A percentile compares a stretch with the other conserved stretches of the same genome.
These are phyloP conservation scores for Cristatella mucedo DNA, from an alignment of 2,888 invertebrate species.

Conservation along the genomic window DNA sequence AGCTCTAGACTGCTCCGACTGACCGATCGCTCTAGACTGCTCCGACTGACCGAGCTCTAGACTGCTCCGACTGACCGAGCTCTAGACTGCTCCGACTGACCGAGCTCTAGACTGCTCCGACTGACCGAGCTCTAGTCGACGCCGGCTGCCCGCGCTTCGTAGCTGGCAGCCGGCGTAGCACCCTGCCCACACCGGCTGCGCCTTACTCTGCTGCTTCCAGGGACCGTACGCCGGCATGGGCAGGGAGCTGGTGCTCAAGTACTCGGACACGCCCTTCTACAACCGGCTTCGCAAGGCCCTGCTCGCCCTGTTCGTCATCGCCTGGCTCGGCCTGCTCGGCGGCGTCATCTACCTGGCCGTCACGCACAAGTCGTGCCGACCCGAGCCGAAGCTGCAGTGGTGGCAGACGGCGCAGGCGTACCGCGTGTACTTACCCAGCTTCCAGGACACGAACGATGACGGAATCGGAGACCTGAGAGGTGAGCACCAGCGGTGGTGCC, in stretches of 20 bases:
- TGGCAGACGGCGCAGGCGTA: conserved; percentile 66
- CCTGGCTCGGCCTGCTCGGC: conserved; percentile 29
- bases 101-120: too few relatives aligned
- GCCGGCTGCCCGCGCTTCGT: too few relatives aligned
- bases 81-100: too few relatives aligned
- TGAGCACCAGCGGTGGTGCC: conserved; percentile 39
- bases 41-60: too few relatives aligned
- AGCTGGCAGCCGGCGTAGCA: too few relatives aligned
- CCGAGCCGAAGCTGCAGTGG: conserved; percentile 44
- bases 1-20: too few relatives aligned
- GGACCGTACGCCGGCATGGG: conserved; percentile 26
- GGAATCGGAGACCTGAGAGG: conserved; percentile 33
- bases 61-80: too few relatives aligned
- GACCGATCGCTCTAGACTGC: too few relatives aligned
- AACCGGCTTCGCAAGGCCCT: conserved; percentile 23
- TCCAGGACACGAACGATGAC: conserved; percentile 30
- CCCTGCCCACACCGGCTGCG: too few relatives aligned
- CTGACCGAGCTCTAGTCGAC: too few relatives aligned
- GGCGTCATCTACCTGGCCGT: conserved; percentile 28
- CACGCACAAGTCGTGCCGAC: conserved; percentile 21
- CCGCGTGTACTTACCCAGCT: conserved; percentile 60
- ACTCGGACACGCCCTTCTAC: conserved; percentile 29
- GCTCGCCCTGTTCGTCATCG: conserved; percentile 19
- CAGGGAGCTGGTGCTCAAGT: conserved; percentile 29
- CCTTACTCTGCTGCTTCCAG: not conserved